A percentile compares a stretch with the other conserved stretches of the same genome.
Conservation (phyloP, 2,797 vertebrate genomes). For the Pteropus rufus region DNA sequence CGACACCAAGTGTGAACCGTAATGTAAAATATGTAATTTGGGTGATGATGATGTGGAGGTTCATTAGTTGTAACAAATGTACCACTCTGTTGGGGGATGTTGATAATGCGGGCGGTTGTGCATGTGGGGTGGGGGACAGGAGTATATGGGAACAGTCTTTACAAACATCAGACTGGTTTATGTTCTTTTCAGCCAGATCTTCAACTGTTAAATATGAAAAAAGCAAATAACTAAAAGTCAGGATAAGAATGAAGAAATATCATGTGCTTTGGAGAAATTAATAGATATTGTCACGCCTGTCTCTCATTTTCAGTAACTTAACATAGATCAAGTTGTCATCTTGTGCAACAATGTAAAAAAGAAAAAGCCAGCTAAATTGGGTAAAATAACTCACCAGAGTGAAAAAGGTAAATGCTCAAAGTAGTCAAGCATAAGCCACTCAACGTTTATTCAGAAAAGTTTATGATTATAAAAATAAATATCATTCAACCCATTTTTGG, state of each 20-base stretch:
- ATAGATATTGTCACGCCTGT: not conserved
- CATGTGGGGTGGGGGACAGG: fast-evolving
- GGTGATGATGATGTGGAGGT: not conserved
- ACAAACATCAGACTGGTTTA: not conserved
- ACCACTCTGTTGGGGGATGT: not conserved
- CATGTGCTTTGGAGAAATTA: not conserved
- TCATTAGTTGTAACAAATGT: not conserved
- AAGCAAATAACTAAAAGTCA: conserved; percentile 17
- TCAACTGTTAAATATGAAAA: not conserved
- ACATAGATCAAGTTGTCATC: not conserved
- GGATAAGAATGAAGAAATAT: not conserved
- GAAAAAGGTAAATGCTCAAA: not conserved
- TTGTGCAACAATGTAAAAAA: not conserved
- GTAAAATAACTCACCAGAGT: not conserved
- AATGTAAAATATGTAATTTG: not conserved
- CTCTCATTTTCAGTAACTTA: not conserved
- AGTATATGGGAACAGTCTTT: not conserved
- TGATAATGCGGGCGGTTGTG: not conserved
- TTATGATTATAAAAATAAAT: conserved; percentile 84
- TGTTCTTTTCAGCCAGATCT: no score
- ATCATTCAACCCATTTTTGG: conserved; percentile 86
- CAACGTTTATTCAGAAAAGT: conserved; percentile 81
- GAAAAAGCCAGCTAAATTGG: not conserved
- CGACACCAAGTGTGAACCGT: not conserved
- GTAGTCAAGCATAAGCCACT: not conserved